A percentile compares a stretch with the other conserved stretches of the same genome.
phyloP scores from a whole-genome alignment of 2,888 invertebrate genomes.

The Labia minor region DNA sequence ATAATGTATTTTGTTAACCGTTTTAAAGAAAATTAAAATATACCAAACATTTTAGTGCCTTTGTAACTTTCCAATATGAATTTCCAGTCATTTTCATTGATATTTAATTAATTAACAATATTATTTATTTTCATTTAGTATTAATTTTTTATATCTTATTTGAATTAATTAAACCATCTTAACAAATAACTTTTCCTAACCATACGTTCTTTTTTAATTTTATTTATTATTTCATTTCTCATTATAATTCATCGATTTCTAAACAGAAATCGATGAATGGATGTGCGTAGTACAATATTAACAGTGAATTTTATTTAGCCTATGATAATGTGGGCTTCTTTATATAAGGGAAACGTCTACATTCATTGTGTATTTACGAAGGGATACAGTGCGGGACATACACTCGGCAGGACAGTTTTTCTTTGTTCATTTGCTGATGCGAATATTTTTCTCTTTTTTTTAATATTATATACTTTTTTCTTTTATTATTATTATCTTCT shows the following conservation, averaged over 20 bases:
- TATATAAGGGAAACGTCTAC: background rate
- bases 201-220: constrained; percentile 14
- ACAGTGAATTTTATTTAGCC: background rate
- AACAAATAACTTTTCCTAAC: background rate
- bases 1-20: background rate
- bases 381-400: background rate
- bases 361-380: background rate
- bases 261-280: background rate
- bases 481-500: no score
- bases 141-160: background rate
- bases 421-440: no score
- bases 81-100: background rate
- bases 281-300: constrained; percentile 13
- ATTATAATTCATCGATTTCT: background rate
- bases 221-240: background rate
- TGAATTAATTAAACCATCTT: background rate
- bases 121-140: background rate
- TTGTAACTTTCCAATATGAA: background rate
- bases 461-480: no score
- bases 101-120: background rate
- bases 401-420: background rate
- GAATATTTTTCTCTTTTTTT: background rate
- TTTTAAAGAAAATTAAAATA: background rate
- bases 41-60: background rate
- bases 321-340: background rate